Evolutionary conservation across 2,113 vertebrate species (phyloP).

Genomic region (Jacana jacana): DNA sequence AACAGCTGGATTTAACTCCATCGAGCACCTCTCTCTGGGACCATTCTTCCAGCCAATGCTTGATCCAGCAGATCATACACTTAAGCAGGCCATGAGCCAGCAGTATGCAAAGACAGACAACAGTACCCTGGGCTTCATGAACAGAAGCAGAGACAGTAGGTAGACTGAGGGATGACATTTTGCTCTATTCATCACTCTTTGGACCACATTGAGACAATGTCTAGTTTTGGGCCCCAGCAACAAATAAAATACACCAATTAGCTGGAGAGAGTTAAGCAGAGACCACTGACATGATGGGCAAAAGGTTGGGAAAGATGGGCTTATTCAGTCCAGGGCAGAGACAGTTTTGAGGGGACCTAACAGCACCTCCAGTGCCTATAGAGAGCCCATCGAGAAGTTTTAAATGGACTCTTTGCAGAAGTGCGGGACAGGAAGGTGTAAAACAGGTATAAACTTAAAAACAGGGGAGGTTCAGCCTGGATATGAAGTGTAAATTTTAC

Average conservation of each 20-base stretch:
- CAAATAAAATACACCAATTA: neutral
- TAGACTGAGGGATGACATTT: neutral
- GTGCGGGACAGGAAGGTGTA: neutral
- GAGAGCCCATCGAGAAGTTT: neutral
- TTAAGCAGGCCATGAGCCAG: neutral
- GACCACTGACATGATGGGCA: neutral
- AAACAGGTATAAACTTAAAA: neutral
- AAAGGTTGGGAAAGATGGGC: neutral
- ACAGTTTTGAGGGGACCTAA: neutral
- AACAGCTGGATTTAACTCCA: too few relatives aligned
- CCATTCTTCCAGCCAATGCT: too few relatives aligned
- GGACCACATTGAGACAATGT: neutral
- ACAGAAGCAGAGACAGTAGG: neutral
- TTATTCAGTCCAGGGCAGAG: neutral
- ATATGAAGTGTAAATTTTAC: rapidly evolving
- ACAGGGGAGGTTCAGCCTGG: neutral
- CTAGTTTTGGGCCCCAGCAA: neutral
- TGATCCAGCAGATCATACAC: too few relatives aligned
- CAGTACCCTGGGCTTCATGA: neutral
- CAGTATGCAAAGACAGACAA: neutral
- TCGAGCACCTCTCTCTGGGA: too few relatives aligned
- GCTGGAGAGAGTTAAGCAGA: neutral
- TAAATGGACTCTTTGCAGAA: neutral
- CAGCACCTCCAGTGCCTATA: neutral
- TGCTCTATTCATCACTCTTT: neutral